phyloP scores from a whole-genome alignment of 2,888 invertebrate genomes.

The Agonum fuliginosum region DNA sequence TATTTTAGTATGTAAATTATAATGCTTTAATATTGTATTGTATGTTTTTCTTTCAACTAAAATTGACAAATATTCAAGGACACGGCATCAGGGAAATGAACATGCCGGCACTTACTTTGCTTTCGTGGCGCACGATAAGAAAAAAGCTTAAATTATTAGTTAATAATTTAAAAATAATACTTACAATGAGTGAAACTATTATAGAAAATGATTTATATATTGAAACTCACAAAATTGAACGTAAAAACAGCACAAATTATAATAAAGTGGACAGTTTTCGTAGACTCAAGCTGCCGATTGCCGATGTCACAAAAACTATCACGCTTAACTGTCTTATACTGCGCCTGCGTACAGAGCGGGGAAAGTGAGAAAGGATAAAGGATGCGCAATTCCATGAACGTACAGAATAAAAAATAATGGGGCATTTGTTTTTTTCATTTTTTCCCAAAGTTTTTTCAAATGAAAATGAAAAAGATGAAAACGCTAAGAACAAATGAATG shows the following conservation, averaged over 20 bases:
- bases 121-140: constrained; percentile 47
- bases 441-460: no score
- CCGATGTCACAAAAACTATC: constrained; percentile 54
- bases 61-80: constrained; percentile 47
- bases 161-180: constrained; percentile 29
- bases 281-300: constrained; percentile 31
- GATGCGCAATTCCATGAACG: constrained; percentile 24
- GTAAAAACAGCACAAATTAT: constrained; percentile 38
- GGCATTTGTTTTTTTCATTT: no score
- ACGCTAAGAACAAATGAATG: no score
- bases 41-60: background rate
- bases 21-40: background rate
- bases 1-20: background rate
- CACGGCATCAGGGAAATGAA: constrained; percentile 48
- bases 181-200: constrained; percentile 41
- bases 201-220: constrained; percentile 18
- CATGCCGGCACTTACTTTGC: constrained; percentile 57
- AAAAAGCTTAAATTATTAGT: constrained; percentile 12
- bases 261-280: constrained; percentile 25
- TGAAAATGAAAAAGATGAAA: no score
- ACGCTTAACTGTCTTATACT: constrained; percentile 33
- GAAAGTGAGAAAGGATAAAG: constrained; percentile 27
- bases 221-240: background rate
- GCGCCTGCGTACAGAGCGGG: constrained; percentile 14
- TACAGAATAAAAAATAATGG: background rate